phyloP scores from a whole-genome alignment of 64 coral and sea anemone genomes.

The Pachyseris speciosa region DNA sequence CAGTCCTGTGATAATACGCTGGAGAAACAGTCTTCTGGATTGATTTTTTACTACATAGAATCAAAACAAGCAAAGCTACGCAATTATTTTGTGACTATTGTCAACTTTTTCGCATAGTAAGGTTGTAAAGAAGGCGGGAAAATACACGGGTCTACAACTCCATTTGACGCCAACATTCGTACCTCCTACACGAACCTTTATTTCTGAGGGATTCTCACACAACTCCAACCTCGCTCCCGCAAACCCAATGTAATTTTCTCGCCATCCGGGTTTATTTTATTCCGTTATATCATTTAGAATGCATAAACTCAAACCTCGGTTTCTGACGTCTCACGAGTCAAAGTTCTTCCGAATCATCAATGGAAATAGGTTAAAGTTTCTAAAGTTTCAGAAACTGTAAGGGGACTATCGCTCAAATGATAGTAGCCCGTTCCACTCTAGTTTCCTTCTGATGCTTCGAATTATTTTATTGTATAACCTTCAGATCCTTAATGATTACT shows the following conservation, averaged over 20 bases:
- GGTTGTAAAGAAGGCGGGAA: neutral
- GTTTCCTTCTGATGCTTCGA: neutral
- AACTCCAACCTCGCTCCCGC: neutral
- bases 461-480: neutral
- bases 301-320: neutral
- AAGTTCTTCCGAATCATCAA: neutral
- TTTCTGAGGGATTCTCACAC: neutral
- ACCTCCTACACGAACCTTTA: neutral
- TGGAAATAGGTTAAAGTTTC: neutral
- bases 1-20: neutral
- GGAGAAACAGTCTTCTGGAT: neutral
- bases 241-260: neutral
- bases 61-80: neutral
- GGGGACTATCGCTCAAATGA: neutral
- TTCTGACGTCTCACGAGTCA: neutral
- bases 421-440: neutral
- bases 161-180: neutral
- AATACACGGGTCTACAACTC: neutral
- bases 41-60: neutral
- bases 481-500: neutral
- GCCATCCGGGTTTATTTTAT: neutral
- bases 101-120: neutral
- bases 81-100: neutral
- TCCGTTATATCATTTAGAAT: neutral
- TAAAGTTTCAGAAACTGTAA: neutral